Conservation (phyloP, 2,797 vertebrate genomes). For the Urosaurus nigricauda region DNA sequence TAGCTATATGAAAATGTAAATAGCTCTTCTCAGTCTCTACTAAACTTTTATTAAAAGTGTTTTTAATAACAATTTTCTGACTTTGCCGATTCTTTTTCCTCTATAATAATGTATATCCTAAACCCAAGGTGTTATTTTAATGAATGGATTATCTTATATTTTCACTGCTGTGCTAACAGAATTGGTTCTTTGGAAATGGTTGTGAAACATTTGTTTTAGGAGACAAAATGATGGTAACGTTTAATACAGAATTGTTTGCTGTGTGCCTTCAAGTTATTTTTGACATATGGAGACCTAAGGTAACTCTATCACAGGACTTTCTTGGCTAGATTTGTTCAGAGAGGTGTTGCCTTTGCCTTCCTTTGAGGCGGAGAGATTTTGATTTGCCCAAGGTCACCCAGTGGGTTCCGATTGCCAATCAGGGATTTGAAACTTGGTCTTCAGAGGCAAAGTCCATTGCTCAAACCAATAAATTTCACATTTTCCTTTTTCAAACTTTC, state of each 20-base stretch:
- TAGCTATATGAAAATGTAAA: slow-evolving; percentile 77
- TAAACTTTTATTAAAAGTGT: slow-evolving; percentile 60
- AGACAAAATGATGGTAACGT: not conserved
- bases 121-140: slow-evolving; percentile 21
- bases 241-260: not conserved
- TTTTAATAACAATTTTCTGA: slow-evolving; percentile 46
- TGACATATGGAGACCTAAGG: too few species aligned
- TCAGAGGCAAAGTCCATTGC: too few species aligned
- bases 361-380: too few species aligned
- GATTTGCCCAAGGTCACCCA: too few species aligned
- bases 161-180: not conserved
- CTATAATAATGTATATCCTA: not conserved
- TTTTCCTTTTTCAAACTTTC: too few species aligned
- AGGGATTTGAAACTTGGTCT: too few species aligned
- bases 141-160: slow-evolving; percentile 44
- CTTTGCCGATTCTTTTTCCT: slow-evolving; percentile 31
- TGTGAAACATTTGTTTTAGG: slow-evolving; percentile 14
- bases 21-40: slow-evolving; percentile 54
- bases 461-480: too few species aligned
- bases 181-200: not conserved
- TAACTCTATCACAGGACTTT: too few species aligned
- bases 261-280: too few species aligned
- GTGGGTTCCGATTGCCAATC: too few species aligned
- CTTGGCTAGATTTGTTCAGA: too few species aligned
- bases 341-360: too few species aligned